Evolutionary conservation across 2,888 invertebrate species (phyloP).

Genomic region (Machimus rusticus): DNA sequence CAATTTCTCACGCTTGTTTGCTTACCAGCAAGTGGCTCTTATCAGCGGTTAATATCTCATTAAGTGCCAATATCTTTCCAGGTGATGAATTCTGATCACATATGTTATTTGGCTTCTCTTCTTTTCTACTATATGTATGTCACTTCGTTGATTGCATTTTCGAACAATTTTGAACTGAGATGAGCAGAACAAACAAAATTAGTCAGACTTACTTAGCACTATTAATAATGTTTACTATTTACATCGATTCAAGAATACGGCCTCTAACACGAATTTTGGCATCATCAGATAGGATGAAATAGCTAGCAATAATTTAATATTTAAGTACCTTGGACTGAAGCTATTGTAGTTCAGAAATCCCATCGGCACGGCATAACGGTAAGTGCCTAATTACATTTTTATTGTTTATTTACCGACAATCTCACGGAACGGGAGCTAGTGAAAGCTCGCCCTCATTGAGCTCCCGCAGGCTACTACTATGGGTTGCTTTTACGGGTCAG

Average conservation of each 20-base stretch:
- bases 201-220: constrained; percentile 12
- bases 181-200: neutral
- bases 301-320: too few species aligned
- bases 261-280: too few species aligned
- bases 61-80: constrained; percentile 47
- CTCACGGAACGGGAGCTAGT: neutral
- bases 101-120: neutral
- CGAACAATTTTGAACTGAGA: neutral
- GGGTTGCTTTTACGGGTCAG: too few species aligned
- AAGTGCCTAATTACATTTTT: neutral
- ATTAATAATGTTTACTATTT: neutral
- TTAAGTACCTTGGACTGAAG: too few species aligned
- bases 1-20: constrained; percentile 43
- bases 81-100: constrained; percentile 45
- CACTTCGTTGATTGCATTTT: neutral
- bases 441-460: neutral
- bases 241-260: too few species aligned
- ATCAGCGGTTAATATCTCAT: constrained; percentile 47
- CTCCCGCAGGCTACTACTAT: neutral
- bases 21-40: constrained; percentile 41
- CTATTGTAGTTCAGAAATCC: too few species aligned
- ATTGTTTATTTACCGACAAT: neutral
- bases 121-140: neutral
- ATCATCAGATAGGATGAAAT: too few species aligned
- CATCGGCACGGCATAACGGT: too few species aligned